phyloP scores from a whole-genome alignment of 2,888 invertebrate species.

The Amphimallon solstitiale region DNA sequence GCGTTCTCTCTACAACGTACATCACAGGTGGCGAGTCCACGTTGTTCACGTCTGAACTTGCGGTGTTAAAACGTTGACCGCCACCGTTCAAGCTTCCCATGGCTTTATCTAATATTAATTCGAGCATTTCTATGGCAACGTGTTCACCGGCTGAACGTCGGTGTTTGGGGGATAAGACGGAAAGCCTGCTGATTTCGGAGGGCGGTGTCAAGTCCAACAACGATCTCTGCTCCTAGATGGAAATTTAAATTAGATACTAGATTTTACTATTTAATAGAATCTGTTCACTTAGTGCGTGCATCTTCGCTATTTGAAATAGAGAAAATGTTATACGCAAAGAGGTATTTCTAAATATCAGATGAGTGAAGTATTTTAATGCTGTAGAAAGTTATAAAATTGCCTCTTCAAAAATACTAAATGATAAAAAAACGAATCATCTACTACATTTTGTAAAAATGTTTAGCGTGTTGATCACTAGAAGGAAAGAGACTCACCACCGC shows the following conservation, averaged over 20 bases:
- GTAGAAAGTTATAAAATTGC: no score
- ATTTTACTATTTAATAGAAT: no score
- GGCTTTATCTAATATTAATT: not conserved
- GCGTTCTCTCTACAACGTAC: slow-evolving; percentile 29
- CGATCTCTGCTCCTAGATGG: not conserved
- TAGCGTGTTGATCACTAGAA: no score
- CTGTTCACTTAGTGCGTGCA: no score
- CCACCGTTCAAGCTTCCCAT: not conserved
- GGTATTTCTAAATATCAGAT: no score
- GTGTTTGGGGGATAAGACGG: not conserved
- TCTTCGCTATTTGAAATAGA: no score
- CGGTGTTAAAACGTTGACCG: not conserved
- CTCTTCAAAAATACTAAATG: no score
- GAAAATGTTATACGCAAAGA: no score
- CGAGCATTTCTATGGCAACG: not conserved
- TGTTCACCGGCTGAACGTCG: not conserved
- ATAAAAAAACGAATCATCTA: no score
- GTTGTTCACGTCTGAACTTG: not conserved
- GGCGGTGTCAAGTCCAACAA: slow-evolving; percentile 7
- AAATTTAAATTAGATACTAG: not conserved
- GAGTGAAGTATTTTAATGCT: no score
- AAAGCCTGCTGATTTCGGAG: not conserved
- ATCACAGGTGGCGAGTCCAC: slow-evolving; percentile 10
- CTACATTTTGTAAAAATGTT: no score
- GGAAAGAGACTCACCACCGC: no score